Evolutionary conservation across 2,888 invertebrate species (phyloP).

Genomic region (Ectemnius cavifrons): DNA sequence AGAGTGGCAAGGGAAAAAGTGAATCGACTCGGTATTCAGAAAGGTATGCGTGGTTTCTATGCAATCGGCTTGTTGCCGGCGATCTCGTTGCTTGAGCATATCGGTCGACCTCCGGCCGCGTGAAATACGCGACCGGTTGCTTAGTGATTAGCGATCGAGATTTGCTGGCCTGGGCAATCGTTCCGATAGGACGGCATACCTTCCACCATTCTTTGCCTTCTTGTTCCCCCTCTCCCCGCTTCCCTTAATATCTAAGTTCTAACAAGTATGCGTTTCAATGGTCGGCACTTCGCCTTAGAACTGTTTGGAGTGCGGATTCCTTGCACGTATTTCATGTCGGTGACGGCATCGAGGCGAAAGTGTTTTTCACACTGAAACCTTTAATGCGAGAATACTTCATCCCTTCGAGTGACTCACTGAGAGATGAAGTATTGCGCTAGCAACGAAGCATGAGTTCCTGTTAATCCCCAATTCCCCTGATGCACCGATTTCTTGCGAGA

Average conservation of each 20-base stretch:
- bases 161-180: constrained; percentile 39
- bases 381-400: neutral
- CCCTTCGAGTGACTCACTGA: neutral
- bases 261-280: constrained; percentile 19
- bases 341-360: too few species aligned
- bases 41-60: constrained; percentile 5
- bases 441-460: neutral
- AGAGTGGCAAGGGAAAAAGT: too few species aligned
- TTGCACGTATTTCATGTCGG: too few species aligned
- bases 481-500: constrained; percentile 12
- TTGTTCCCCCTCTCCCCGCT: constrained; percentile 9
- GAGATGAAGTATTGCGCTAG: neutral
- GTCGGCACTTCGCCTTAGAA: neutral
- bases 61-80: constrained; percentile 46
- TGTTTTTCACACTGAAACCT: neutral
- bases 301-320: too few species aligned
- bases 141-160: constrained; percentile 48
- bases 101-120: constrained; percentile 42
- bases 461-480: neutral
- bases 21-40: too few species aligned
- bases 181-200: constrained; percentile 29
- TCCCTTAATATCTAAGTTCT: neutral
- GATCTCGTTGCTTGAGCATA: constrained; percentile 42
- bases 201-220: constrained; percentile 45
- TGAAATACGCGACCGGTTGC: constrained; percentile 38